Evolutionary conservation across 2,113 vertebrate species (phyloP).

Genomic region (Cavia porcellus): DNA sequence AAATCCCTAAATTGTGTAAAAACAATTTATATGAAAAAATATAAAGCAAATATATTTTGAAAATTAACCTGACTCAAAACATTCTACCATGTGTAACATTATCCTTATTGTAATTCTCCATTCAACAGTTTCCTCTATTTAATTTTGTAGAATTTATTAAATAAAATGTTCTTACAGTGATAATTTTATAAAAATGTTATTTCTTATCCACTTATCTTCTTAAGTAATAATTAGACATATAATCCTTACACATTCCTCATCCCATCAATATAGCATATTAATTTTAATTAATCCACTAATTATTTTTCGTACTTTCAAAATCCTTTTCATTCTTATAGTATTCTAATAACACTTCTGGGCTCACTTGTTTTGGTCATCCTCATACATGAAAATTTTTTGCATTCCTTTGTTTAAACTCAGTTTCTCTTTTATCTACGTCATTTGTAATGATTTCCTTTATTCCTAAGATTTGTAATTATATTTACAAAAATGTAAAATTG

Average conservation of each 20-base stretch:
- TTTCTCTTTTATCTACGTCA: background rate
- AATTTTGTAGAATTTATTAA: background rate
- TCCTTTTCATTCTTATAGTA: background rate
- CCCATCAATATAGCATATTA: background rate
- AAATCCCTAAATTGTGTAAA: background rate
- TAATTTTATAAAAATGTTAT: background rate
- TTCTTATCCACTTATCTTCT: background rate
- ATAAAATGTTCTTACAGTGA: background rate
- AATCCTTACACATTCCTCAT: background rate
- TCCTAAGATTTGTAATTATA: background rate
- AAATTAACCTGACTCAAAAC: background rate
- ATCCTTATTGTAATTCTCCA: background rate
- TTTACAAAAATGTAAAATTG: background rate
- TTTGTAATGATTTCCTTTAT: background rate
- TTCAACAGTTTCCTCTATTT: background rate
- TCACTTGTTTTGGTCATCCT: background rate
- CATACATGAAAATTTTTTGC: background rate
- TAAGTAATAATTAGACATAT: background rate
- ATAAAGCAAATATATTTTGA: background rate
- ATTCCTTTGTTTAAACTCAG: fast-evolving
- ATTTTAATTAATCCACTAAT: background rate
- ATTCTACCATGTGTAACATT: background rate
- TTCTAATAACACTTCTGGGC: background rate
- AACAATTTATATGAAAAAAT: background rate
- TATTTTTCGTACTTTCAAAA: background rate